Conservation (phyloP, 2,888 invertebrate species). For the Conistra vaccinii region DNA sequence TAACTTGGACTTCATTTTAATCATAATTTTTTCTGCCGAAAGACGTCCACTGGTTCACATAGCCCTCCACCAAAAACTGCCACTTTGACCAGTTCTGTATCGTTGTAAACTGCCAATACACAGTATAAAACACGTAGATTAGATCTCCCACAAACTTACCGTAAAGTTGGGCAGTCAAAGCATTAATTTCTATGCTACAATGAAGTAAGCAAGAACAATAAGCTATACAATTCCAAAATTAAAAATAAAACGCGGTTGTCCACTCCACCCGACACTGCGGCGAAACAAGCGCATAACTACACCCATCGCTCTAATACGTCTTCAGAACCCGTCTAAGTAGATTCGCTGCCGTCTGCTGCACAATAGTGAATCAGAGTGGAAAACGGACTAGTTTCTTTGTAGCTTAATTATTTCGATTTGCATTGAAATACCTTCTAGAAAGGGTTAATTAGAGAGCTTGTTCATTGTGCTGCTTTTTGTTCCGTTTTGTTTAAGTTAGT, state of each 20-base stretch:
- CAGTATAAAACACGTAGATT: background rate
- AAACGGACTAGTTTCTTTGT: constrained; percentile 49
- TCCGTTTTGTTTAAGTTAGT: background rate
- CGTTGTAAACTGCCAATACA: too few relatives aligned
- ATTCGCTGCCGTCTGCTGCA: constrained; percentile 39
- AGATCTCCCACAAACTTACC: background rate
- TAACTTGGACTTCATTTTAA: too few relatives aligned
- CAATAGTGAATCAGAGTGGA: constrained; percentile 45
- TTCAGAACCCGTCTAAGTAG: constrained; percentile 49
- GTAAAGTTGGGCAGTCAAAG: background rate
- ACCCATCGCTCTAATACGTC: constrained; percentile 49
- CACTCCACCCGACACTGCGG: constrained; percentile 29
- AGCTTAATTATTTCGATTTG: constrained; percentile 46
- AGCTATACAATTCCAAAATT: background rate
- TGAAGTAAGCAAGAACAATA: background rate
- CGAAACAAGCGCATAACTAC: constrained; percentile 42
- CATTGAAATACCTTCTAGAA: constrained; percentile 37
- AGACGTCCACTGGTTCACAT: too few relatives aligned
- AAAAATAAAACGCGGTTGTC: constrained; percentile 23
- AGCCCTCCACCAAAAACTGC: too few relatives aligned
- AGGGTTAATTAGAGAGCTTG: constrained; percentile 36
- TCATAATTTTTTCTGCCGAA: too few relatives aligned
- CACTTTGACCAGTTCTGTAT: too few relatives aligned
- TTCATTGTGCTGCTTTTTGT: constrained; percentile 6
- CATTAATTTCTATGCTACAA: background rate